Base-by-base conservation (phyloP, 1,140 invertebrate genomes). In the Drosophila saltans region DNA sequence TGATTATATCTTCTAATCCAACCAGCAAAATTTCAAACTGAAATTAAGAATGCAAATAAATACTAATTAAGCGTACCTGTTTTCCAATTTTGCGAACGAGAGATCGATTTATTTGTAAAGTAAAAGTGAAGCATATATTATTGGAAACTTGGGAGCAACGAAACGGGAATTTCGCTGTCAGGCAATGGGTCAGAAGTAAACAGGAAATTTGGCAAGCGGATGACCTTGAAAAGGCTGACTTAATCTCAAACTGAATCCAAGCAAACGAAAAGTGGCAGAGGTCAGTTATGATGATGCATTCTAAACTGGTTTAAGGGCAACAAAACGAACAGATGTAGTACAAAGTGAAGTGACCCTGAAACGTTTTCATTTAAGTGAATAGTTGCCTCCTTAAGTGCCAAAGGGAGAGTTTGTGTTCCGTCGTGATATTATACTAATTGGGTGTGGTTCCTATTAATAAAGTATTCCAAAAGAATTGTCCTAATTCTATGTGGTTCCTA, bases 381-480 rank as follows among this genome's bases (percentile, higher is more conserved):
- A 68, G 63, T 69, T 75, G 52, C 43, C 16, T 56, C 9, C 9
- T 58, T 58, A 21, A 24, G 11, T 30, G 24, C 5, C 40, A 5
- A 21, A 7, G 9, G 28, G 21, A 55, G 24, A 39, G 16, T 36
- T 43, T 36, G 33, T 48, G 8, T 52, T 69, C 55, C 40, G n/a
- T 24, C 72, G 63, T 58, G 48, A 75, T 69, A 69, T 75, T 75
- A 75, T 75, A 65, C 65, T 75, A 75, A 75, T 75, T 33, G 69
- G 4, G 55, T n/a, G 26, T 61, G 45, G 70, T 64, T 63, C 69
- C 75, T 72, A 86, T 85, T 81, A 85, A 85, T 85, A 72, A 85
- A 86, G 75, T 71, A 85, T 81, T 58, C 59, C 26, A 52, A 4
- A 71, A 58, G 16, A 16, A 16, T 16, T 16, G 16, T 16, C 16